phyloP scores from a whole-genome alignment of 2,888 invertebrate species.

The Helicoverpa assulta region DNA sequence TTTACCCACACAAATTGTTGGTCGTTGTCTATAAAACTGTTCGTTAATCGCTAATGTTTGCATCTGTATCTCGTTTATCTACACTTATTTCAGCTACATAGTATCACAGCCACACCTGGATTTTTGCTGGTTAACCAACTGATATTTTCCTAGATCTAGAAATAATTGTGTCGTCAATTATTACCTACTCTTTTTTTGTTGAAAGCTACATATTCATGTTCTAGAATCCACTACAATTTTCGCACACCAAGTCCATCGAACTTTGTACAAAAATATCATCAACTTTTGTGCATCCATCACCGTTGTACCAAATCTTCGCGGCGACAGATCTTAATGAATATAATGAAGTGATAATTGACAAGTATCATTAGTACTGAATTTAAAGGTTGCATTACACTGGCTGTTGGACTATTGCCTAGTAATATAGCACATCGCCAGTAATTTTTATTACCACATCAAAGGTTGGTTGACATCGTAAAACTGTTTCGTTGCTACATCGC shows the following conservation, averaged over 20 bases:
- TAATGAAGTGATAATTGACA: conserved; percentile 52
- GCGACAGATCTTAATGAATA: conserved; percentile 46
- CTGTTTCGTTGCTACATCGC: conserved; percentile 25
- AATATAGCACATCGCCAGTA: conserved; percentile 38
- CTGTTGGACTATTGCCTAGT: conserved; percentile 45
- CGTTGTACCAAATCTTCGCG: conserved; percentile 11
- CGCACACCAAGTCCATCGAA: background rate
- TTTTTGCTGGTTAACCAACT: too few species aligned
- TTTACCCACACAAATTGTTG: too few species aligned
- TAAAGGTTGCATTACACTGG: conserved; percentile 49
- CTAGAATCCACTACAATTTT: background rate
- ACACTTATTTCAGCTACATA: too few species aligned
- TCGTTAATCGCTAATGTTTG: too few species aligned
- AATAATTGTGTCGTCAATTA: too few species aligned
- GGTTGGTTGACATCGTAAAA: conserved; percentile 23
- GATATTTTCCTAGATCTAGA: too few species aligned
- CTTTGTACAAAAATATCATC: background rate
- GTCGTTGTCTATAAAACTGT: too few species aligned
- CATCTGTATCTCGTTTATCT: too few species aligned
- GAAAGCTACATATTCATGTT: too few species aligned
- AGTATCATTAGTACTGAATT: conserved; percentile 36
- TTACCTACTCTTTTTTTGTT: too few species aligned
- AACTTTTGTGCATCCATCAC: conserved; percentile 9
- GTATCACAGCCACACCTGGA: too few species aligned
- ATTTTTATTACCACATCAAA: conserved; percentile 52